A percentile compares a stretch with the other conserved stretches of the same genome.
Evolutionary conservation across 1,140 invertebrate species (phyloP).

Genomic region (Goniozus legneri): DNA sequence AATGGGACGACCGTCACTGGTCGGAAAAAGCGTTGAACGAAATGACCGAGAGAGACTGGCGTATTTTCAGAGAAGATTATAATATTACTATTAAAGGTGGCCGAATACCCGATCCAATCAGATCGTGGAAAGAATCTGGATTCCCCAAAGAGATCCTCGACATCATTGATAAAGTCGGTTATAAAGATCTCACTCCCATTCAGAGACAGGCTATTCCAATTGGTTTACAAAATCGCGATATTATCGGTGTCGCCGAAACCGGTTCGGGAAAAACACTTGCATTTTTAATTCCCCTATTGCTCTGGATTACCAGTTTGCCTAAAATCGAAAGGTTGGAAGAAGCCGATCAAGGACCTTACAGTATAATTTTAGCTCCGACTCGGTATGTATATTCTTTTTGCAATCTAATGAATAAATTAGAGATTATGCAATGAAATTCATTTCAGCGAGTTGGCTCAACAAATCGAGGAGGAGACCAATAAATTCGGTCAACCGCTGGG

Average conservation of each 20-base stretch:
- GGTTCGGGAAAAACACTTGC: slow-evolving; percentile 98
- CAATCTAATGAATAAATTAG: background rate
- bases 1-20: slow-evolving; percentile 99
- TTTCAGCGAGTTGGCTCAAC: slow-evolving; percentile 88
- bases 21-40: slow-evolving; percentile 89
- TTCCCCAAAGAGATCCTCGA: slow-evolving; percentile 90
- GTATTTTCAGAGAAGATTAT: slow-evolving; percentile 99
- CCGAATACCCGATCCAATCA: slow-evolving; percentile 92
- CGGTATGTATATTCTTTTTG: slow-evolving; percentile 49
- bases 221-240: slow-evolving; percentile 96
- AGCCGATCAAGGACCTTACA: slow-evolving; percentile 96
- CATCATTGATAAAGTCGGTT: slow-evolving; percentile 93
- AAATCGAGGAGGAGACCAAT: slow-evolving; percentile 98
- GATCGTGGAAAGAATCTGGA: slow-evolving; percentile 92
- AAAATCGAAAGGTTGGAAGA: slow-evolving; percentile 92
- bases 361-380: slow-evolving; percentile 97
- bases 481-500: slow-evolving; percentile 95
- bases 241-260: slow-evolving; percentile 99
- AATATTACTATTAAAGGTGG: slow-evolving; percentile 99
- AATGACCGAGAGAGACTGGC: slow-evolving; percentile 99
- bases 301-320: slow-evolving; percentile 97
- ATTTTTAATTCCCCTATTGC: slow-evolving; percentile 94
- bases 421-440: slow-evolving; percentile 2
- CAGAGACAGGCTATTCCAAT: slow-evolving; percentile 99
- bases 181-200: slow-evolving; percentile 98